Conservation (phyloP, 2,797 vertebrate genomes). For the Myotis myotis region DNA sequence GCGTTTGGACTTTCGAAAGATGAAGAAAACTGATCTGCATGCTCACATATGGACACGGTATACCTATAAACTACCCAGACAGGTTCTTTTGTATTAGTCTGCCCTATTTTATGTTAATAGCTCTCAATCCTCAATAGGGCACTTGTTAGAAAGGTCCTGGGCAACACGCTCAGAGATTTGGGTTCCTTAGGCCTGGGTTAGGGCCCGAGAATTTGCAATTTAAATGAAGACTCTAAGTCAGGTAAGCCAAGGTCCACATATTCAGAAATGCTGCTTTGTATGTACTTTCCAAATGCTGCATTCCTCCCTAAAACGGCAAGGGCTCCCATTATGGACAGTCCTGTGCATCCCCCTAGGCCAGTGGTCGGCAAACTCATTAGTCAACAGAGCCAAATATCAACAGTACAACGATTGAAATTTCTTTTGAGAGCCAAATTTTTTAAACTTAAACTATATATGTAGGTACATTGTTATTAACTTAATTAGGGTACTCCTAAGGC, state of each 20-base stretch:
- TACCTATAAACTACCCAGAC: neutral
- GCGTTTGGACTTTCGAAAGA: neutral
- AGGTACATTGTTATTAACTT: no score
- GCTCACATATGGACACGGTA: neutral
- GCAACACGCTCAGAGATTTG: neutral
- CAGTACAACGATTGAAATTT: no score
- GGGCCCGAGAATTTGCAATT: neutral
- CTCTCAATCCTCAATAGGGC: neutral
- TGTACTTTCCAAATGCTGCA: constrained; percentile 4
- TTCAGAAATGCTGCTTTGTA: neutral
- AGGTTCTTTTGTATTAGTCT: neutral
- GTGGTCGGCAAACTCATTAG: no score
- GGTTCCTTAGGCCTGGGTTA: neutral
- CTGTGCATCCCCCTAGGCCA: no score
- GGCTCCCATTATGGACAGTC: neutral
- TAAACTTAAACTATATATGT: no score
- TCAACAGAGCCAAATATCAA: no score
- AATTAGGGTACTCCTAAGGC: no score
- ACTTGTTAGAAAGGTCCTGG: neutral
- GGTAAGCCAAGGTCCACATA: neutral
- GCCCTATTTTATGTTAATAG: neutral
- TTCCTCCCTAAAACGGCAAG: neutral
- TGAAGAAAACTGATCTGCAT: neutral
- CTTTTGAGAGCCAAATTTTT: no score
- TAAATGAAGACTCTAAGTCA: neutral